Conservation (phyloP, 2,888 invertebrate genomes). For the Bombyx huttoni region DNA sequence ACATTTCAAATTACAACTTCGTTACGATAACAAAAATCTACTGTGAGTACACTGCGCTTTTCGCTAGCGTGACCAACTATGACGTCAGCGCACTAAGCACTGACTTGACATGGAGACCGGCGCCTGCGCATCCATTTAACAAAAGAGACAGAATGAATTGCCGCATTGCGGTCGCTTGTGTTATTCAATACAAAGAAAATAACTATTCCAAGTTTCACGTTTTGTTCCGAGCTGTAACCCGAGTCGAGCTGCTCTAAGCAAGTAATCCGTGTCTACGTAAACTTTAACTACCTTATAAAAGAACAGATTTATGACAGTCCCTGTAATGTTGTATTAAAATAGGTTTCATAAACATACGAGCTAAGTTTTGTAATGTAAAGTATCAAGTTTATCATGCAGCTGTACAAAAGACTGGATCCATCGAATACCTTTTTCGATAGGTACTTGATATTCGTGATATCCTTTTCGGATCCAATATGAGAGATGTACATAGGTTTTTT, state of each 20-base stretch:
- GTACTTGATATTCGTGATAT: not conserved
- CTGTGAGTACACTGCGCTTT: not conserved
- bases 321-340: not conserved
- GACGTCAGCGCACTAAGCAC: not conserved
- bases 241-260: too few relatives aligned
- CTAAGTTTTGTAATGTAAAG: not conserved
- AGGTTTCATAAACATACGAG: not conserved
- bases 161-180: not conserved
- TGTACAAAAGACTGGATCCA: not conserved
- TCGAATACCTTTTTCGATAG: not conserved
- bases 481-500: constrained; percentile 29
- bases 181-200: constrained; percentile 3
- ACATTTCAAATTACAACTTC: not conserved
- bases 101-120: constrained; percentile 12
- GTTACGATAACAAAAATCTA: not conserved
- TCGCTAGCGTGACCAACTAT: not conserved
- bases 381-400: not conserved
- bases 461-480: not conserved
- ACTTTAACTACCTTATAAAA: too few relatives aligned
- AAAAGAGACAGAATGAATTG: constrained; percentile 3
- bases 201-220: constrained; percentile 1
- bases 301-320: too few relatives aligned
- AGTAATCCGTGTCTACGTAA: too few relatives aligned
- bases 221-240: not conserved
- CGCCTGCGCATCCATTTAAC: constrained; percentile 34